These are phyloP conservation scores for Lasioglossum malachurum DNA, from an alignment of 2,888 invertebrate species.

Conservation along the genomic window DNA sequence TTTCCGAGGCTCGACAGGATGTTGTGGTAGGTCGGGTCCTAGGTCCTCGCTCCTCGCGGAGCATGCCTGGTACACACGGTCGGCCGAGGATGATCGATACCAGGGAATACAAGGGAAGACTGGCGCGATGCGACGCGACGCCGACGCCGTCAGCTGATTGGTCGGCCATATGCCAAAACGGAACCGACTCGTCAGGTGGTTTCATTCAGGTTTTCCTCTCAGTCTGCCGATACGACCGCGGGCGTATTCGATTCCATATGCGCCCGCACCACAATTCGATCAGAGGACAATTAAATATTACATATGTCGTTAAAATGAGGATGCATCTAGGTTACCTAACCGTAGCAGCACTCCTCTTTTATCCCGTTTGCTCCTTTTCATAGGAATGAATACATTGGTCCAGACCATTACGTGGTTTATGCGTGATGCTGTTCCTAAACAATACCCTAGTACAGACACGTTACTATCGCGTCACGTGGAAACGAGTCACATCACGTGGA, in stretches of 20 bases:
- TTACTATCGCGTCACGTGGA: no score
- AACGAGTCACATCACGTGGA: no score
- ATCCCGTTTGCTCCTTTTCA: no score
- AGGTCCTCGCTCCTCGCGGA: constrained; percentile 18
- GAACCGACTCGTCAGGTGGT: constrained; percentile 61
- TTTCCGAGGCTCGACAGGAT: constrained; percentile 42
- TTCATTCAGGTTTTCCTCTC: constrained; percentile 76
- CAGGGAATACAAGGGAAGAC: constrained; percentile 16
- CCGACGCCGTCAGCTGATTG: constrained; percentile 70
- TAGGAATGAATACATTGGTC: no score
- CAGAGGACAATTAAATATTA: background rate
- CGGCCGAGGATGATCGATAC: constrained; percentile 51
- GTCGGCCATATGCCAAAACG: constrained; percentile 66
- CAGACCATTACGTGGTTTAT: no score
- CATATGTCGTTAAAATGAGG: no score
- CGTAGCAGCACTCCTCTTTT: no score
- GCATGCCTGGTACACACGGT: constrained; percentile 46
- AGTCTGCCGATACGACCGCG: background rate
- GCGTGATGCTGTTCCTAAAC: no score
- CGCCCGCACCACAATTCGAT: background rate
- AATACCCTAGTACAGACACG: no score
- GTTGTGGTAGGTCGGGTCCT: constrained; percentile 55
- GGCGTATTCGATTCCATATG: background rate
- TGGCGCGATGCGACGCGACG: background rate
- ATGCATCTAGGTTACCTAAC: no score